phyloP scores from a whole-genome alignment of 2,797 vertebrate species.

The Siniperca scherzeri region DNA sequence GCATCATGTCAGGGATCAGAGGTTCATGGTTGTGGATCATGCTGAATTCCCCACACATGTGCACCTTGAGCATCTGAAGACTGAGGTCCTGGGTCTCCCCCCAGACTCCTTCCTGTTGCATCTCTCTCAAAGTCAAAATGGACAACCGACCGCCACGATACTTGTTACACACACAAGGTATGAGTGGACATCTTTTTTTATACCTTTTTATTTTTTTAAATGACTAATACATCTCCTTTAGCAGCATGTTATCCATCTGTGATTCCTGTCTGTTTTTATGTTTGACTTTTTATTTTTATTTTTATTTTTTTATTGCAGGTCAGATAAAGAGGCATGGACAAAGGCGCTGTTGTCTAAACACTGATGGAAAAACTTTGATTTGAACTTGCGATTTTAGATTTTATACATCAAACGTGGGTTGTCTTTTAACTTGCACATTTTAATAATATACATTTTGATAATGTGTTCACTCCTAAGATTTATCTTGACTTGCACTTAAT shows the following conservation, averaged over 20 bases:
- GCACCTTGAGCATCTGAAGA: slow-evolving; percentile 72
- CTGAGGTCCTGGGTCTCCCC: slow-evolving; percentile 76
- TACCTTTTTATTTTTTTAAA: too few relatives aligned
- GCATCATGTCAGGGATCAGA: slow-evolving; percentile 72
- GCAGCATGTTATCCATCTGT: background rate
- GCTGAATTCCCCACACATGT: slow-evolving; percentile 79
- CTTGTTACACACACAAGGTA: slow-evolving; percentile 79
- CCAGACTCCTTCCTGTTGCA: slow-evolving; percentile 81
- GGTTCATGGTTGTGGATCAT: slow-evolving; percentile 84
- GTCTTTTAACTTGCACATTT: slow-evolving; percentile 24
- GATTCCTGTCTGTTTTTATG: background rate
- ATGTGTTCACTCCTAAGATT: slow-evolving; percentile 6
- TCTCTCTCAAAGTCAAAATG: slow-evolving; percentile 74
- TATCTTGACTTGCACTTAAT: slow-evolving; percentile 13
- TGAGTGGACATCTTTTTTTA: background rate
- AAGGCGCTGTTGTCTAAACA: slow-evolving; percentile 50
- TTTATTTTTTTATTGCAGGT: slow-evolving; percentile 51
- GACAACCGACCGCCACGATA: slow-evolving; percentile 73
- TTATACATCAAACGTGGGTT: background rate
- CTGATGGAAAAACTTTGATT: background rate
- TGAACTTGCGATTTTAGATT: background rate
- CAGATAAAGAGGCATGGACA: slow-evolving; percentile 77
- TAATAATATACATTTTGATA: background rate
- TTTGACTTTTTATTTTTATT: too few relatives aligned
- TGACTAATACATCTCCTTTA: background rate